phyloP scores from a whole-genome alignment of 2,888 invertebrate species.

The Himalopsyche anomala region DNA sequence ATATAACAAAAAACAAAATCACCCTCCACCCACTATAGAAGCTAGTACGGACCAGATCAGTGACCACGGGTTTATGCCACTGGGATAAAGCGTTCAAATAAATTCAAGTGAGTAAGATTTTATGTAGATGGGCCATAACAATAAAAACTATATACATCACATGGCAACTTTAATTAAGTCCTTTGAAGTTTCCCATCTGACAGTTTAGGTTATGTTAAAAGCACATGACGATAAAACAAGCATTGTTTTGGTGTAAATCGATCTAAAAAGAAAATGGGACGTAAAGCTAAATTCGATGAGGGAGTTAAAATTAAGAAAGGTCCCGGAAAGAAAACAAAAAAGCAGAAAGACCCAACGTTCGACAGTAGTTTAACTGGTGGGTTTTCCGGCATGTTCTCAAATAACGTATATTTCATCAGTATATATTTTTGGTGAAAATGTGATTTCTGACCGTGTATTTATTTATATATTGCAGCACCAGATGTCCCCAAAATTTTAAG shows the following conservation, averaged over 20 bases:
- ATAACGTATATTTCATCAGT: conserved; percentile 47
- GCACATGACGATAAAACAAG: conserved; percentile 13
- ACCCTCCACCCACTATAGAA: too few species aligned
- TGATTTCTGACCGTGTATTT: not conserved
- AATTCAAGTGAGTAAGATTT: too few species aligned
- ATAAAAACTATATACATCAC: not conserved
- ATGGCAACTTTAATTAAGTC: not conserved
- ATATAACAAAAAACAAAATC: too few species aligned
- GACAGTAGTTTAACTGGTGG: conserved; percentile 77
- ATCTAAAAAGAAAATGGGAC: conserved; percentile 80
- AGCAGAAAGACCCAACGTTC: conserved; percentile 88
- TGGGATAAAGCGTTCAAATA: too few species aligned
- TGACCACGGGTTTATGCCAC: too few species aligned
- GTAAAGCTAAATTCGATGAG: conserved; percentile 89
- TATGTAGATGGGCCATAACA: too few species aligned
- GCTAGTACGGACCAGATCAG: too few species aligned
- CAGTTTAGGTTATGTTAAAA: conserved; percentile 26
- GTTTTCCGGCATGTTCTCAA: not conserved
- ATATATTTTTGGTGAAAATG: not conserved
- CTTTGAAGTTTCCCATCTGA: not conserved
- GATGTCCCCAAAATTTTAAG: conserved; percentile 79
- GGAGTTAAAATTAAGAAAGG: conserved; percentile 84
- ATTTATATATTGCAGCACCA: conserved; percentile 70
- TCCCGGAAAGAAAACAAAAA: conserved; percentile 90
- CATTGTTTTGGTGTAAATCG: not conserved